phyloP scores from a whole-genome alignment of 2,113 vertebrate genomes.

The Scomber scombrus region DNA sequence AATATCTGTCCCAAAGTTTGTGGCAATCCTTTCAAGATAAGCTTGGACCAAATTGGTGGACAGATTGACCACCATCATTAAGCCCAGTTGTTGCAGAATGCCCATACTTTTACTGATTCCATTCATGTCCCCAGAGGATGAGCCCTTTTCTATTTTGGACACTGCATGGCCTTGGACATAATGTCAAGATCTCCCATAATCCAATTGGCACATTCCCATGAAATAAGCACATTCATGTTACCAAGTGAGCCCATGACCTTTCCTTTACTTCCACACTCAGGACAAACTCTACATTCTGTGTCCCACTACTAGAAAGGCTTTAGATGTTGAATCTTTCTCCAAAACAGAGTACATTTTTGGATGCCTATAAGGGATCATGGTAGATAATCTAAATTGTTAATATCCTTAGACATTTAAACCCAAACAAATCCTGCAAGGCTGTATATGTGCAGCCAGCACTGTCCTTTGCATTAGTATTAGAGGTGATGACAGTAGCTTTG shows the following conservation, averaged over 20 bases:
- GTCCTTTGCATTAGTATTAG: not conserved
- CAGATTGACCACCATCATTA: too few species aligned
- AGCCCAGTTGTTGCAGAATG: not conserved
- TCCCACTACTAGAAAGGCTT: not conserved
- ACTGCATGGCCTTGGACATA: not conserved
- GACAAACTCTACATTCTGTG: not conserved
- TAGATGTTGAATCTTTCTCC: not conserved
- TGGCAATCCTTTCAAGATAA: too few species aligned
- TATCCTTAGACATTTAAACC: not conserved
- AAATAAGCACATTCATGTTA: conserved; percentile 1
- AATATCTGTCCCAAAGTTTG: too few species aligned
- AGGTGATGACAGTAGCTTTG: conserved; percentile 16
- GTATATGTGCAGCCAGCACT: not conserved
- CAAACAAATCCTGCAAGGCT: not conserved
- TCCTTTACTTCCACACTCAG: conserved; percentile 19
- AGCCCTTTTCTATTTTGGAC: conserved; percentile 6
- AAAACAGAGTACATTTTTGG: not conserved
- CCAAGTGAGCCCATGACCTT: conserved; percentile 28
- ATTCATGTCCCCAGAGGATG: not conserved
- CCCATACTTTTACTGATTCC: too few species aligned
- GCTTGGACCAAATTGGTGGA: too few species aligned
- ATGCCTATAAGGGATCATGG: not conserved
- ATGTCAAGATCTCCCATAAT: conserved; percentile 29
- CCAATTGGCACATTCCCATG: conserved; percentile 16
- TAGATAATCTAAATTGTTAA: conserved; percentile 12